Evolutionary conservation across 2,113 vertebrate species (phyloP).

Genomic region (Melanostigma gelatinosum): DNA sequence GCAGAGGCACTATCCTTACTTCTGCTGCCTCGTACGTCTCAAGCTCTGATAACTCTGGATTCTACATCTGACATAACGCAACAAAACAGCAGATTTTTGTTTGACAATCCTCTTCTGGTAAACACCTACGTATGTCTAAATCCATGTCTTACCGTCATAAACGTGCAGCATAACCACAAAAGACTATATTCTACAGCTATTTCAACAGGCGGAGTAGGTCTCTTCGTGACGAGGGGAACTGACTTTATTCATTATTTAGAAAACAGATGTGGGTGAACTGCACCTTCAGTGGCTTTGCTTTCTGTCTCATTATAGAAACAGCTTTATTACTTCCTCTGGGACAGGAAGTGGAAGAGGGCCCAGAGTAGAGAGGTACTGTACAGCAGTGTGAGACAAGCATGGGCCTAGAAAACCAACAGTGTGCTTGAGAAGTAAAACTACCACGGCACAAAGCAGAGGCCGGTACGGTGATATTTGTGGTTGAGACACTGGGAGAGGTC

Average conservation of each 20-base stretch:
- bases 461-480: conserved; percentile 22
- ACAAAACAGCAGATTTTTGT: not conserved
- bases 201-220: not conserved
- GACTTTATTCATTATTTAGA: not conserved
- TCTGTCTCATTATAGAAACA: conserved; percentile 44
- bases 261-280: not conserved
- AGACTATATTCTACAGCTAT: not conserved
- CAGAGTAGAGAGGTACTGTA: conserved; percentile 10
- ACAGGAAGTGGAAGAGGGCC: conserved; percentile 48
- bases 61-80: not conserved
- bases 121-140: not conserved
- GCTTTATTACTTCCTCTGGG: conserved; percentile 58
- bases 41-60: not conserved
- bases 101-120: not conserved
- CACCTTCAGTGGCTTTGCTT: conserved; percentile 8
- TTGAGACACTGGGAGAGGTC: conserved; percentile 35
- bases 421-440: not conserved
- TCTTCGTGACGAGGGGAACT: not conserved
- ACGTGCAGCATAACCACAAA: not conserved
- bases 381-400: not conserved
- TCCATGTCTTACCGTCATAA: not conserved
- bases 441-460: not conserved
- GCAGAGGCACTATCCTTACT: not conserved
- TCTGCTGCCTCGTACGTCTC: not conserved
- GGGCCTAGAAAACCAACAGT: not conserved